These are phyloP conservation scores for Probosciger aterrimus DNA, from an alignment of 2,113 vertebrate genomes.

Conservation along the genomic window DNA sequence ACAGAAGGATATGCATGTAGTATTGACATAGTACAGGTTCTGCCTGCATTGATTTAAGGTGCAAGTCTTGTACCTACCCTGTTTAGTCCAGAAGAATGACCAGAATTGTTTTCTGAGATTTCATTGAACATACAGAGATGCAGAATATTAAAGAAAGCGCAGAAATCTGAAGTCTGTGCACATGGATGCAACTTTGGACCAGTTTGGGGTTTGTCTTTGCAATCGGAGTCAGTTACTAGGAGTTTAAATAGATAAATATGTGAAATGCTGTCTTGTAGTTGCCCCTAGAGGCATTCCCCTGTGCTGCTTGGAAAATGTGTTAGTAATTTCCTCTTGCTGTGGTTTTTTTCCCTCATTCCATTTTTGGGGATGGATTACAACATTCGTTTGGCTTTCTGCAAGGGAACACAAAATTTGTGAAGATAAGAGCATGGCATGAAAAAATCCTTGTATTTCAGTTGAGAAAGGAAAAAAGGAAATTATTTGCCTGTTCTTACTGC, in stretches of 20 bases:
- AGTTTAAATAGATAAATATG: neutral
- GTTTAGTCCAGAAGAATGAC: neutral
- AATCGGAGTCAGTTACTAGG: neutral
- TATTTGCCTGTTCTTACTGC: neutral
- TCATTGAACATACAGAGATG: neutral
- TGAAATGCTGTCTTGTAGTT: neutral
- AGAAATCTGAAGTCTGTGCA: neutral
- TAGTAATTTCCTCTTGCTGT: neutral
- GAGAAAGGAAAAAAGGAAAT: neutral
- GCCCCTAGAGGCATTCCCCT: neutral
- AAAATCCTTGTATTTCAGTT: neutral
- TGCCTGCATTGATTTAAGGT: neutral
- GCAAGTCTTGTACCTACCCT: neutral
- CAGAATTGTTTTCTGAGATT: neutral
- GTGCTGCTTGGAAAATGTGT: neutral
- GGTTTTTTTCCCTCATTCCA: neutral
- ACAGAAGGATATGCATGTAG: neutral
- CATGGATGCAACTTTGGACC: neutral
- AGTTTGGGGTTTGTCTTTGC: neutral
- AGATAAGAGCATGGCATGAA: neutral
- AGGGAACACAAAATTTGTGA: neutral
- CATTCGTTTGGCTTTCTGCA: neutral
- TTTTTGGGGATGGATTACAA: neutral
- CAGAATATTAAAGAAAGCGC: neutral
- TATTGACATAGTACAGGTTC: neutral